A percentile compares a stretch with the other conserved stretches of the same genome.
Evolutionary conservation across 2,113 vertebrate genomes (phyloP).

Genomic region (Pavo muticus): DNA sequence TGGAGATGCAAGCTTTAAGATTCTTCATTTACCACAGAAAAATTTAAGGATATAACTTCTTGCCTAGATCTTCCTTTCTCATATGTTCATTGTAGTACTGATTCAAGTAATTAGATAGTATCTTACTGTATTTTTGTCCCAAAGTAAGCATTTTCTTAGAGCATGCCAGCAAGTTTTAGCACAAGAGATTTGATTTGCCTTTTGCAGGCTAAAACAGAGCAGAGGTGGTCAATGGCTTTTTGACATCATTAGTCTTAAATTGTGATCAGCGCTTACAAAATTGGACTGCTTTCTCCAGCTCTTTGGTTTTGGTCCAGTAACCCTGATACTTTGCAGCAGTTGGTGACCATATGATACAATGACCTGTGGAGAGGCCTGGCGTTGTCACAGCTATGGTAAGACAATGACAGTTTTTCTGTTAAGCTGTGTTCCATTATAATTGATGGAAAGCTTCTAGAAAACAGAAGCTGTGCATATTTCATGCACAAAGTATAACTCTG

Average conservation of each 20-base stretch:
- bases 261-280: neutral
- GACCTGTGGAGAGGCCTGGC: neutral
- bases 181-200: neutral
- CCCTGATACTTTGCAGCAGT: neutral
- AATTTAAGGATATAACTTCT: neutral
- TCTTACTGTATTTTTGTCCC: neutral
- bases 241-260: neutral
- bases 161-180: too few relatives aligned
- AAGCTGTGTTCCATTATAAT: neutral
- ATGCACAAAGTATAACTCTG: neutral
- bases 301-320: neutral
- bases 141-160: neutral
- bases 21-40: neutral
- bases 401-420: neutral
- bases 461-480: neutral
- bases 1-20: neutral
- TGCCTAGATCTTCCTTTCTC: neutral
- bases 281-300: neutral
- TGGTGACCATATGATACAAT: neutral
- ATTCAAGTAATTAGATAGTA: neutral
- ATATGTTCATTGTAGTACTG: neutral
- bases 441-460: neutral
- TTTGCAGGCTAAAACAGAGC: neutral
- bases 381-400: neutral
- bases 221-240: neutral